Percentiles rank a stretch among this genome's conserved stretches.
phyloP scores from a whole-genome alignment of 2,888 invertebrate species.

The Brachynemurus nebulosus region DNA sequence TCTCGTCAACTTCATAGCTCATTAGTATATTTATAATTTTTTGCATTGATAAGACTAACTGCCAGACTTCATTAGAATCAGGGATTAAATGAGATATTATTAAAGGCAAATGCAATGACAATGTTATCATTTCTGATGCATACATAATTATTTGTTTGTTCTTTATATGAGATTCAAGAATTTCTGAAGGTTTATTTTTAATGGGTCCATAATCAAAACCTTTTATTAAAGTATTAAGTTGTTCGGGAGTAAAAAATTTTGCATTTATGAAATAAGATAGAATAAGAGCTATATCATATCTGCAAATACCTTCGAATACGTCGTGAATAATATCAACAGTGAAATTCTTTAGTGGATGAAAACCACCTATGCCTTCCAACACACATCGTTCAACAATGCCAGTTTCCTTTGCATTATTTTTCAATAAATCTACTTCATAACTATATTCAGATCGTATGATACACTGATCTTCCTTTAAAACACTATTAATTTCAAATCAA shows the following conservation, averaged over 20 bases:
- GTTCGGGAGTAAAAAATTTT: neutral
- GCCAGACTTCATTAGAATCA: conserved; percentile 1
- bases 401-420: neutral
- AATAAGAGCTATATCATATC: conserved; percentile 8
- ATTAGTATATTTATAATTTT: no score
- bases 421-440: neutral
- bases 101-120: conserved; percentile 9
- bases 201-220: neutral
- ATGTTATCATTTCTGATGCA: conserved; percentile 10
- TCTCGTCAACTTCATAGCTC: no score
- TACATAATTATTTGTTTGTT: conserved; percentile 10
- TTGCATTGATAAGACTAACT: neutral
- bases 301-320: conserved; percentile 11
- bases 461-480: neutral
- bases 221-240: conserved; percentile 1
- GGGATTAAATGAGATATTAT: conserved; percentile 11
- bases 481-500: neutral
- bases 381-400: neutral
- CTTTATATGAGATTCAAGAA: neutral
- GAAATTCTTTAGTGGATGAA: conserved; percentile 11
- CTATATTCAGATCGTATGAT: neutral
- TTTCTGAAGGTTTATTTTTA: neutral
- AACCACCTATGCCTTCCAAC: conserved; percentile 10
- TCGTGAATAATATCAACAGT: conserved; percentile 14
- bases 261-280: conserved; percentile 9